Conservation (phyloP, 30 jellyfish, hydroid and myxozoan species). For the Aurelia sp. region DNA sequence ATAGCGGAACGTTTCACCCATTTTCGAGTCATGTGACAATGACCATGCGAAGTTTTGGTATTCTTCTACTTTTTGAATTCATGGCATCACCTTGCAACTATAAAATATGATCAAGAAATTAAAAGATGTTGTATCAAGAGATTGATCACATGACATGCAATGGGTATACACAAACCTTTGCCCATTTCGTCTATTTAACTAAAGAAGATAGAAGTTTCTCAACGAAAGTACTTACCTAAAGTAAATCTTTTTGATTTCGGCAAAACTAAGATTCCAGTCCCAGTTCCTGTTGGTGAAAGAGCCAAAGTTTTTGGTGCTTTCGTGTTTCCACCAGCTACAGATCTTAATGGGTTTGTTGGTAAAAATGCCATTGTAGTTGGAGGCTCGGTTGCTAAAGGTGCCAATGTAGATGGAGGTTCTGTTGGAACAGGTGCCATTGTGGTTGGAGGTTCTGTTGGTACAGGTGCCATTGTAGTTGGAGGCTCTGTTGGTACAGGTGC, state of each 20-base stretch:
- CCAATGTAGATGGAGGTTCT: not conserved
- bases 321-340: not conserved
- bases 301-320: not conserved
- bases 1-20: not conserved
- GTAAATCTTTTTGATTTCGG: not conserved
- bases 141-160: too few relatives aligned
- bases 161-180: too few relatives aligned
- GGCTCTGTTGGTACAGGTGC: not conserved
- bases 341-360: not conserved
- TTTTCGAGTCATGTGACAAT: not conserved
- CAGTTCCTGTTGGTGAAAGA: not conserved
- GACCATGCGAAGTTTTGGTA: not conserved
- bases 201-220: too few relatives aligned
- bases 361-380: not conserved
- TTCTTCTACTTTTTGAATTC: not conserved
- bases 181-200: too few relatives aligned
- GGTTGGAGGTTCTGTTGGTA: not conserved
- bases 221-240: too few relatives aligned
- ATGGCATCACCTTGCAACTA: not conserved
- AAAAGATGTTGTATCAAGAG: not conserved
- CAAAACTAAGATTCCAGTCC: not conserved
- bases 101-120: not conserved
- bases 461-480: not conserved
- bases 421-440: not conserved
- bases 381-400: not conserved